Evolutionary conservation across 2,113 vertebrate species (phyloP).

Genomic region (Misgurnus mizolepis): DNA sequence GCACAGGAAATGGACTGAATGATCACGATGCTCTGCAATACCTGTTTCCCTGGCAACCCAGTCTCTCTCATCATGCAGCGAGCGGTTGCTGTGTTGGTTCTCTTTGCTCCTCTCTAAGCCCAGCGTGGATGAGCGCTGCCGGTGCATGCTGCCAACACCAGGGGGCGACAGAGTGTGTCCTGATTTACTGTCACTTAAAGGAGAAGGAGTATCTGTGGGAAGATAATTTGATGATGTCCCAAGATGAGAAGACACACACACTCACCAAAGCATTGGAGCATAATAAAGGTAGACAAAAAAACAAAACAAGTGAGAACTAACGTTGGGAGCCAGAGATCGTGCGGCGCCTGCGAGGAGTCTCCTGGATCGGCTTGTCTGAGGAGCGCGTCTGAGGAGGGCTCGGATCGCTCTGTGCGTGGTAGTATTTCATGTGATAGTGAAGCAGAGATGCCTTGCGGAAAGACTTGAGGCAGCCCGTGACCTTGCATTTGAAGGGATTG

Average conservation of each 20-base stretch:
- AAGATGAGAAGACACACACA: background rate
- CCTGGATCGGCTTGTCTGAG: constrained; percentile 73
- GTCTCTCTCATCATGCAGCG: constrained; percentile 64
- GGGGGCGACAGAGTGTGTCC: constrained; percentile 66
- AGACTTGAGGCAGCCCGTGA: constrained; percentile 87
- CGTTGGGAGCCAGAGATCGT: constrained; percentile 77
- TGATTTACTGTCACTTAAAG: constrained; percentile 62
- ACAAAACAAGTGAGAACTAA: constrained; percentile 67
- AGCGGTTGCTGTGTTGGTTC: constrained; percentile 61
- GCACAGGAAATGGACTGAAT: constrained; percentile 29
- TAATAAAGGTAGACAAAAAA: no score
- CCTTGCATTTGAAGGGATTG: constrained; percentile 92
- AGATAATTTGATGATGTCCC: background rate
- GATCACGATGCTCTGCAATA: constrained; percentile 50
- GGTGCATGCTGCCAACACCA: constrained; percentile 60
- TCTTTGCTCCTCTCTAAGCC: constrained; percentile 70
- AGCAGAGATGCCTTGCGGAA: constrained; percentile 95
- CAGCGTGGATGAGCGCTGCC: constrained; percentile 63
- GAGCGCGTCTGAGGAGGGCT: constrained; percentile 76
- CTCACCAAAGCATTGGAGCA: background rate
- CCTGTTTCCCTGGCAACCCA: constrained; percentile 67
- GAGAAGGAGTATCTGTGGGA: constrained; percentile 53
- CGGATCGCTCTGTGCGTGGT: constrained; percentile 85
- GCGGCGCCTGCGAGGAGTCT: constrained; percentile 80
- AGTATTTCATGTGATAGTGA: constrained; percentile 98